phyloP scores from a whole-genome alignment of 2,888 invertebrate species.

The Sphinx pinastri region DNA sequence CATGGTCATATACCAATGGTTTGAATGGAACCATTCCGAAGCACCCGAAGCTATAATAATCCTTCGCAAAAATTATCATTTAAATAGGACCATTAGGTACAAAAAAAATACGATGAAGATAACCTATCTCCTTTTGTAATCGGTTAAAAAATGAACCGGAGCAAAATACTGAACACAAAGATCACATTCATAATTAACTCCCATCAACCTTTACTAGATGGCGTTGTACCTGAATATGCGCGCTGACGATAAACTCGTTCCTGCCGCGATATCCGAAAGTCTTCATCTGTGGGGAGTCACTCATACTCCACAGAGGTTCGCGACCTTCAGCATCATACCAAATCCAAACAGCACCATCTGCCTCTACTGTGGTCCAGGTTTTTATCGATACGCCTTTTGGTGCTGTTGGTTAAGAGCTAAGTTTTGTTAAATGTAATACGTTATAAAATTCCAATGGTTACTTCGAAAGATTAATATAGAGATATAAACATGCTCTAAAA shows the following conservation, averaged over 20 bases:
- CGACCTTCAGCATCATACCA: conserved; percentile 91
- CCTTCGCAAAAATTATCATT: no score
- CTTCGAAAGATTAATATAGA: no score
- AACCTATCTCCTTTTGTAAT: no score
- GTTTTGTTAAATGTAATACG: background rate
- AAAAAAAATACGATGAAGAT: no score
- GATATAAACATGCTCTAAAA: no score
- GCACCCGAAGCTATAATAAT: no score
- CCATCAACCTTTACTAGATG: background rate
- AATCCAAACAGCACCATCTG: conserved; percentile 89
- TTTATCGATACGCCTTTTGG: conserved; percentile 88
- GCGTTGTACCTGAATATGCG: conserved; percentile 88
- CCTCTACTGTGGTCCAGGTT: conserved; percentile 88
- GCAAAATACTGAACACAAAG: no score
- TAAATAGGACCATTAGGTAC: no score
- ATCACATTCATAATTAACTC: no score
- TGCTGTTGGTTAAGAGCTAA: conserved; percentile 72
- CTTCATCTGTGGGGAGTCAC: conserved; percentile 82
- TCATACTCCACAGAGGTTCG: conserved; percentile 88
- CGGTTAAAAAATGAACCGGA: no score
- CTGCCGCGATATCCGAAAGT: conserved; percentile 88
- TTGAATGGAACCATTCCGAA: no score
- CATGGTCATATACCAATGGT: no score
- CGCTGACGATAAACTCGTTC: conserved; percentile 90
- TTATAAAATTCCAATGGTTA: background rate